Evolutionary conservation across 2,797 vertebrate genomes (phyloP).

Genomic region (Mormyrus hasselquistii): DNA sequence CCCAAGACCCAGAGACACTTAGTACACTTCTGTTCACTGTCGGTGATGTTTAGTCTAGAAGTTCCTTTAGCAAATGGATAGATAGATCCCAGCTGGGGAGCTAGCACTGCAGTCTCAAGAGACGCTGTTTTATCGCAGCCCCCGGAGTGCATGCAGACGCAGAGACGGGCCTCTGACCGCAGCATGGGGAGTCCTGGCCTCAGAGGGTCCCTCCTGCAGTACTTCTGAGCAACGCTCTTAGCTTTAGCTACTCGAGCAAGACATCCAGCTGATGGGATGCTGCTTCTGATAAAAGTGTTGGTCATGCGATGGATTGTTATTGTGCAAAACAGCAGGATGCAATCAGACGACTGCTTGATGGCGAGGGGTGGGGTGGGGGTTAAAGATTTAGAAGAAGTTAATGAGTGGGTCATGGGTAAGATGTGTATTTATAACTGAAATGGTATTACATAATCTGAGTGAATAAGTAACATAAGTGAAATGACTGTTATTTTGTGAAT

Average conservation of each 20-base stretch:
- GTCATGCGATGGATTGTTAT: neutral
- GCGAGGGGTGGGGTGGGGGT: neutral
- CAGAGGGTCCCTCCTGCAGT: neutral
- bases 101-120: neutral
- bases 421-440: neutral
- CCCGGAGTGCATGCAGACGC: neutral
- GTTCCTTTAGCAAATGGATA: neutral
- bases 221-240: neutral
- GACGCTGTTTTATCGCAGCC: neutral
- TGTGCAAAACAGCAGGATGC: neutral
- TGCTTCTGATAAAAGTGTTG: neutral
- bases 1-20: neutral
- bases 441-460: neutral
- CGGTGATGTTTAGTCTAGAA: neutral
- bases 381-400: neutral
- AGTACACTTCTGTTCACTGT: neutral
- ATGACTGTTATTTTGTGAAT: neutral
- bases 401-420: neutral
- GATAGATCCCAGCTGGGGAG: neutral
- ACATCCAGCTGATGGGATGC: neutral
- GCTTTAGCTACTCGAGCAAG: neutral
- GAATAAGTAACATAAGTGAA: neutral
- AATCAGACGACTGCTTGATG: neutral
- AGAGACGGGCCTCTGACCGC: neutral
- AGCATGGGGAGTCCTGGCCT: neutral